A percentile compares a stretch with the other conserved stretches of the same genome.
Conservation (phyloP, 2,113 vertebrate species). For the Sander lucioperca region DNA sequence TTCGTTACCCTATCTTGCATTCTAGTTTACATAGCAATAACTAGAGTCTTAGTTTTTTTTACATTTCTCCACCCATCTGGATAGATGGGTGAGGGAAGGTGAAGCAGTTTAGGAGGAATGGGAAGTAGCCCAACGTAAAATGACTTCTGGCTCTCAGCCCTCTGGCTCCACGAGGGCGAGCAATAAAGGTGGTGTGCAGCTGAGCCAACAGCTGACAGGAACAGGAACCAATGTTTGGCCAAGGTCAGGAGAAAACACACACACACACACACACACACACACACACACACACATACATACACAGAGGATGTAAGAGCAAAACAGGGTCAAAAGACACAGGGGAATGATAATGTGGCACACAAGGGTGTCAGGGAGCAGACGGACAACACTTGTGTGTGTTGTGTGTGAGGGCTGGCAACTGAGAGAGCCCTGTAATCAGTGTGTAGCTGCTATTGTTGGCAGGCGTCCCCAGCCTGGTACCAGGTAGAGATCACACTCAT, state of each 20-base stretch:
- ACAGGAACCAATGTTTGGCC: slow-evolving; percentile 71
- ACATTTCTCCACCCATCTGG: slow-evolving; percentile 27
- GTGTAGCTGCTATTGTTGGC: slow-evolving; percentile 46
- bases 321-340: slow-evolving; percentile 53
- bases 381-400: slow-evolving; percentile 2
- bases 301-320: slow-evolving; percentile 36
- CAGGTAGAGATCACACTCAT: slow-evolving; percentile 24
- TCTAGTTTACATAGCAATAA: not conserved
- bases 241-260: slow-evolving; percentile 68
- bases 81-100: slow-evolving; percentile 44
- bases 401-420: not conserved
- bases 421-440: slow-evolving; percentile 25
- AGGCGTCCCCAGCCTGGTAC: slow-evolving; percentile 4
- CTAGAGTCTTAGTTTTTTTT: not conserved
- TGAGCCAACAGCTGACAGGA: slow-evolving; percentile 77
- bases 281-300: slow-evolving; percentile 2
- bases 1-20: not conserved
- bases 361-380: slow-evolving; percentile 38
- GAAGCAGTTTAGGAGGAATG: slow-evolving; percentile 40
- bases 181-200: slow-evolving; percentile 69
- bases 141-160: slow-evolving; percentile 58
- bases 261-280: not conserved
- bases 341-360: slow-evolving; percentile 39
- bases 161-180: slow-evolving; percentile 49
- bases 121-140: slow-evolving; percentile 35